Conservation (phyloP, 2,113 vertebrate species). For the Apodemus speciosus region DNA sequence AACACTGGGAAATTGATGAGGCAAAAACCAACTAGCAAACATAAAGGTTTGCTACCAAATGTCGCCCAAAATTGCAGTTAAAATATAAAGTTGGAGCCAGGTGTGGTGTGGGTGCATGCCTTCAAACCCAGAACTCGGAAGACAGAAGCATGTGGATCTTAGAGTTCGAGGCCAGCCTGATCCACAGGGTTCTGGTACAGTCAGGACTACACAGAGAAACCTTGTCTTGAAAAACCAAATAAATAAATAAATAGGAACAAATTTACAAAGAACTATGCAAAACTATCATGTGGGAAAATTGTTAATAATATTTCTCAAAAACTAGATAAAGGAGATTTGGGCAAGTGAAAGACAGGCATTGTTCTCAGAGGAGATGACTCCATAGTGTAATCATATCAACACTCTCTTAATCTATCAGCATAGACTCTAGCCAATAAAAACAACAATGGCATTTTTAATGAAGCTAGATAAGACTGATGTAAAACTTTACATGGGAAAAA, state of each 20-base stretch:
- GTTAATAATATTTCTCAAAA: not conserved
- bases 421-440: not conserved
- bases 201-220: not conserved
- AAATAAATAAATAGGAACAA: not conserved
- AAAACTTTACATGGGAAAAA: constrained; percentile 15
- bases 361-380: not conserved
- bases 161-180: not conserved
- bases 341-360: not conserved
- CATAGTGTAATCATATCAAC: not conserved
- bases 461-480: not conserved
- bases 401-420: not conserved
- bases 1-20: not conserved
- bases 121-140: not conserved
- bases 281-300: not conserved
- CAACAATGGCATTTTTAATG: not conserved
- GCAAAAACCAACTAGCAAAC: not conserved
- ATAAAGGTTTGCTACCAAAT: not conserved
- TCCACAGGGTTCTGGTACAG: not conserved
- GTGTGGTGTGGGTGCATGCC: not conserved
- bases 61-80: not conserved
- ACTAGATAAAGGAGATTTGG: not conserved
- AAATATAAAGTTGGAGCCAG: not conserved
- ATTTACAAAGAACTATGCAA: not conserved
- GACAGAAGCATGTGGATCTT: not conserved
- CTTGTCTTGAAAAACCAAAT: not conserved